Base-by-base conservation (phyloP, 2,113 vertebrate species). In the Elachura formosa region DNA sequence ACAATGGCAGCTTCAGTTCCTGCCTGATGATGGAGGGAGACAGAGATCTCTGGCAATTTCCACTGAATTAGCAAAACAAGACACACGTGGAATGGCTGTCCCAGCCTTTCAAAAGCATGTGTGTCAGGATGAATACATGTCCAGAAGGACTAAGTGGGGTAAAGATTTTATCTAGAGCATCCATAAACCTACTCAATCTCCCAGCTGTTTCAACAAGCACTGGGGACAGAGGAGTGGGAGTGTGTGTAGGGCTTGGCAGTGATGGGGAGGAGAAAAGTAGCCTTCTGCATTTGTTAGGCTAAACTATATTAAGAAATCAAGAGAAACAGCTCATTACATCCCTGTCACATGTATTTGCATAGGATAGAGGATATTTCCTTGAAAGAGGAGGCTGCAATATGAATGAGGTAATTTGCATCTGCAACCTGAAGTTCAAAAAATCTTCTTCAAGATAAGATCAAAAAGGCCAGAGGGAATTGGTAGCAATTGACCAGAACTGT, bases 41-140 rank as follows among this genome's bases (percentile, higher is more conserved):
- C 83, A 87, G 93, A 49, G 33, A 90, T 95, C 89, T 96, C 94
- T 96, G 86, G 97, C 82, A 91, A 95, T 97, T 97, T 97, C 97
- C 88, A 96, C 96, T 92, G 96, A 94, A 96, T 96, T 97, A 96
- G 95, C 95, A 96, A 97, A 97, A 97, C 93, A 94, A 96, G 92
- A 94, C 72, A 93, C 97, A 92, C 55, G 77, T 82, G 87, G 90
- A 89, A 89, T 52, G 73, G 88, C 64, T 25, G 48, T 90, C 68
- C 0, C 0, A 83, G 80, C 89, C 74, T 91, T 73, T 94, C 84
- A 49, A 59, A 95, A 90, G 93, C 94, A 91, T 71, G 89, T 58
- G 63, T 87, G 90, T 94, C 89, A 81, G 93, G 55, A 79, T 81
- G 34, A 67, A 48, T 96, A 88, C 64, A 34, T 34, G 75, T 87